Base-by-base conservation (phyloP, 2,113 vertebrate genomes). In the Nycticebus coucang region DNA sequence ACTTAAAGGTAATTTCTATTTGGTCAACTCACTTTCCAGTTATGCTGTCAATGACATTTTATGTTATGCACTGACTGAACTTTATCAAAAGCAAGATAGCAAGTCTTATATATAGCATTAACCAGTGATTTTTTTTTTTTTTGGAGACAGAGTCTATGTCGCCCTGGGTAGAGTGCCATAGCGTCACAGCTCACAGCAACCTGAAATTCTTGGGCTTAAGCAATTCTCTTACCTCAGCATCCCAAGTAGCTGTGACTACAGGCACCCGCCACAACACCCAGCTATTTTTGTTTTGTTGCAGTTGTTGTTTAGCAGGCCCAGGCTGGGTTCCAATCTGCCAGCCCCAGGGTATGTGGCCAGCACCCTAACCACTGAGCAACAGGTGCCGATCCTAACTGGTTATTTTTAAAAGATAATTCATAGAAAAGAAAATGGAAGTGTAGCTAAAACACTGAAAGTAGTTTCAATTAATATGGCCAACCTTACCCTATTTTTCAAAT, bases 1-100 rank as follows among this genome's bases (percentile, higher is more conserved):
- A 35, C 28, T 87, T 60, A 55, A 77, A 81, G 45, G 68, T 66
- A 71, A 66, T 78, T 93, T 93, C 87, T 92, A 86, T 18, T 24
- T 60, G 83, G 15, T 88, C 8, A 7, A n/a, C 79, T 74, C 68
- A 91, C 18, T 69, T 75, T 62, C 28, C 18, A 68, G 21, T 92
- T 71, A 94, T 11, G 33, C 18, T 91, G 30, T 41, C 78, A 94
- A 53, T 62, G 15, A 69, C 41, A 87, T 69, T 94, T 95, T 60
- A 81, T 4, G 22, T 59, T 88, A 95, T 85, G 81, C 50, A 50
- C 50, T 71, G 10, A 71, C 0, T 94, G 53, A 94, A 95, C 22
- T 69, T 82, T 86, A 93, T 83, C 77, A 89, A 87, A 86, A 94
- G 30, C 4, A 66, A 79, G 10, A 3, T 75, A 17, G 79, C 68